These are phyloP conservation scores for Drosophila sulfurigaster DNA, from an alignment of 1,140 invertebrate species.

Conservation along the genomic window DNA sequence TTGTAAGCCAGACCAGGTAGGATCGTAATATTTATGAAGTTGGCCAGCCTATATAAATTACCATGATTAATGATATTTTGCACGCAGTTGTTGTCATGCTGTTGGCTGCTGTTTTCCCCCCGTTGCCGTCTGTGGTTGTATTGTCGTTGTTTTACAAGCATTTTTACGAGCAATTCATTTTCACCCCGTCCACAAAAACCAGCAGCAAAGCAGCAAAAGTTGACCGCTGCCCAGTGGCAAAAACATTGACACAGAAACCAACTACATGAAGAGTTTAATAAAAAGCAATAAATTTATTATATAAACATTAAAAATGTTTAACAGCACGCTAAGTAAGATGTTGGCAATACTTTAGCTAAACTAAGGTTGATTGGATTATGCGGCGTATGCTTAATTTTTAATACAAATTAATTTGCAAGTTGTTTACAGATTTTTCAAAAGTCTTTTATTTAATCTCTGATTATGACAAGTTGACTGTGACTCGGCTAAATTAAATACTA, in stretches of 20 bases:
- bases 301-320: slow-evolving; percentile 33
- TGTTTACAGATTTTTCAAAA: not conserved
- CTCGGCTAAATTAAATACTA: not conserved
- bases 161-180: slow-evolving; percentile 79
- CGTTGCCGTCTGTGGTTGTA: slow-evolving; percentile 38
- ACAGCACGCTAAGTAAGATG: slow-evolving; percentile 27
- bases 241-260: slow-evolving; percentile 72
- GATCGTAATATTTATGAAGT: slow-evolving; percentile 70
- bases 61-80: slow-evolving; percentile 80
- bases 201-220: slow-evolving; percentile 50
- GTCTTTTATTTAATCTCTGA: slow-evolving; percentile 5
- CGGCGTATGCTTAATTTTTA: slow-evolving; percentile 44
- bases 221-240: slow-evolving; percentile 54
- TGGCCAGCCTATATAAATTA: slow-evolving; percentile 74
- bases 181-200: slow-evolving; percentile 49
- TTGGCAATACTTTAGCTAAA: not conserved
- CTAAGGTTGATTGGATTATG: slow-evolving; percentile 17
- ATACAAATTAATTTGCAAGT: not conserved
- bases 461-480: not conserved
- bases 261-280: slow-evolving; percentile 19
- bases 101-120: slow-evolving; percentile 19
- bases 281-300: slow-evolving; percentile 33
- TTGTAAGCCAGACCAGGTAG: slow-evolving; percentile 56
- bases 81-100: slow-evolving; percentile 70
- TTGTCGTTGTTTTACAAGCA: slow-evolving; percentile 76